Percentiles rank a stretch among this genome's conserved stretches.
Evolutionary conservation across 2,113 vertebrate genomes (phyloP).

Genomic region (Vidua chalybeata): DNA sequence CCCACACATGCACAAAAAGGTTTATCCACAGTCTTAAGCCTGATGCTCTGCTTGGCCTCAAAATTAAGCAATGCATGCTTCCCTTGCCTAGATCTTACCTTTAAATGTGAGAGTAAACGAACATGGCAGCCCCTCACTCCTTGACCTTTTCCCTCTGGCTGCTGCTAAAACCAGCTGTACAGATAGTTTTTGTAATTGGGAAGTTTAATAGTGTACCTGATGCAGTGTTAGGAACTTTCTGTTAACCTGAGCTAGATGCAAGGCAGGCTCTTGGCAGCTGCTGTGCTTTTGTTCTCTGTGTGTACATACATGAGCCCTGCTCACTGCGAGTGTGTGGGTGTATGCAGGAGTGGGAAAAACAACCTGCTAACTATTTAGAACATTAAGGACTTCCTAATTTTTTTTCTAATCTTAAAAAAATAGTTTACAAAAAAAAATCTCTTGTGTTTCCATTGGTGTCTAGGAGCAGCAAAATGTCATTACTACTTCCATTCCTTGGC

Average conservation of each 20-base stretch:
- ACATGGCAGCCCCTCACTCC: fast-evolving
- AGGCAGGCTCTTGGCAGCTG: background rate
- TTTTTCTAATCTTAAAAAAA: background rate
- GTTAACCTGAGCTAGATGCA: background rate
- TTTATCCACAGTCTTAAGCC: background rate
- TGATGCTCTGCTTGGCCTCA: background rate
- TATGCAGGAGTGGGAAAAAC: background rate
- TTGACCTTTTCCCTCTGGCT: background rate
- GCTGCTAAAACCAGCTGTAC: background rate
- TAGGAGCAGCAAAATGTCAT: background rate
- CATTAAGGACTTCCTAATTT: background rate
- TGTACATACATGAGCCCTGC: too few species aligned
- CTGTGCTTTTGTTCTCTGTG: background rate
- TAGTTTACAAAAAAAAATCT: background rate
- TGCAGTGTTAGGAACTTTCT: background rate
- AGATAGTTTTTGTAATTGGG: background rate
- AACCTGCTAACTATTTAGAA: background rate
- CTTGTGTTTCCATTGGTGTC: background rate
- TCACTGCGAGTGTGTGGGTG: background rate
- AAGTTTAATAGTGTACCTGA: background rate
- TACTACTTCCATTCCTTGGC: background rate
- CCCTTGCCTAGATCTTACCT: background rate
- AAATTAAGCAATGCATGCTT: fast-evolving
- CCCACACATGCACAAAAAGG: background rate
- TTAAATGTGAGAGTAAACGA: background rate